Evolutionary conservation across 2,888 invertebrate genomes (phyloP).

Genomic region (Deilephila elpenor): DNA sequence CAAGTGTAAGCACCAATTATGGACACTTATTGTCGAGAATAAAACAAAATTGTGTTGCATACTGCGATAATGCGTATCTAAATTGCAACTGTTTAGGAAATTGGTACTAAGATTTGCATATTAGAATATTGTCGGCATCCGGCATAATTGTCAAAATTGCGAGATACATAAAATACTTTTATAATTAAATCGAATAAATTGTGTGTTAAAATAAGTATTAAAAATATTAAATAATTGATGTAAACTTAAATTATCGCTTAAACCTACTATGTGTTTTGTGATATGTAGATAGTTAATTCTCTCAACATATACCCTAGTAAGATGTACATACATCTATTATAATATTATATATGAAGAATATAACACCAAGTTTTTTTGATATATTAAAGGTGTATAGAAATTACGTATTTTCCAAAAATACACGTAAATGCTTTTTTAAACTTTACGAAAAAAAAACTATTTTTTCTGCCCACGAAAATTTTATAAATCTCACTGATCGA

Average conservation of each 20-base stretch:
- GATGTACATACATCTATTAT: constrained; percentile 2
- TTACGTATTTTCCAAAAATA: constrained; percentile 16
- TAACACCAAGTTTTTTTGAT: constrained; percentile 30
- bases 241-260: constrained; percentile 44
- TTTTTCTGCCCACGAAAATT: neutral
- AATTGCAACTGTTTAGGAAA: neutral
- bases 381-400: constrained; percentile 14
- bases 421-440: neutral
- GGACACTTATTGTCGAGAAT: neutral
- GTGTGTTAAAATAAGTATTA: constrained; percentile 37
- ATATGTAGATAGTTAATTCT: constrained; percentile 54
- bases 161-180: neutral
- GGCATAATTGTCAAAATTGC: constrained; percentile 15
- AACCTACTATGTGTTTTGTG: constrained; percentile 69
- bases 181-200: constrained; percentile 30
- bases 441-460: neutral
- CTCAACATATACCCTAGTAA: constrained; percentile 28
- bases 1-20: neutral
- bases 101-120: too few relatives aligned
- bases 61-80: neutral
- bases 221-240: constrained; percentile 34
- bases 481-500: too few relatives aligned
- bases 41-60: neutral
- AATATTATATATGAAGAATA: neutral
- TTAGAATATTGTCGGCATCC: neutral